Evolutionary conservation across 2,888 invertebrate species (phyloP), one percentile per base, ranked within the genome.

Genomic region (Spodoptera exigua): DNA sequence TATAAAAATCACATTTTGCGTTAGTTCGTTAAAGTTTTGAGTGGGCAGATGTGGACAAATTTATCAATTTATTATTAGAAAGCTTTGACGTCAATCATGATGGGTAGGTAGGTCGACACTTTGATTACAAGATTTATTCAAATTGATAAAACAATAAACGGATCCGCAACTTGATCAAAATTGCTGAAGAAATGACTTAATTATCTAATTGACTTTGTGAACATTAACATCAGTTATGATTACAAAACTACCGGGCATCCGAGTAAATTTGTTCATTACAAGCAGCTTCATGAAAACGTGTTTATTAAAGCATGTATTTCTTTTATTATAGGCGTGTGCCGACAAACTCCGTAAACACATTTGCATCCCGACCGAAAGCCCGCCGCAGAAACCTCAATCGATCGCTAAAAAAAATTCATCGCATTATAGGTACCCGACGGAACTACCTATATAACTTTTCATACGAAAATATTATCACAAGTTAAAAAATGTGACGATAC

Each of bases 311-410:
- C 82, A 82, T 79, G 79, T 83, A 76, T 79, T 84, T 76, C 76
- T 80, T 84, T 88, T 87, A 88, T 85, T 84, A 85, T 83, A 89
- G 91, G 89, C 91, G 90, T 91, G 91, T 89, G 90, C 90, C 89
- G 83, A 80, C 84, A 78, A 82, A 87, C 86, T 88, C 83, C 89
- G 87, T 89, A 89, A 91, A 89, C 91, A 90, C 89, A 93, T 93
- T 93, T 93, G 92, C 92, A 93, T 93, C 88, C 82, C 88, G 82
- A 82, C 80, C 89, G 88, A 86, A 78, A 83, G 87, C 86, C 81
- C 86, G 89, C 90, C 90, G 87, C 92, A 89, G 84, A 91, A 91
- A 90, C 90, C 89, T 91, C 92, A 93, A 92, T 93, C 92, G 93
- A 92, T 90, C 88, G 92, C 91, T 90, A 93, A 94, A 93, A 76